Base-by-base conservation (phyloP, 2,113 vertebrate genomes). In the Heliornis fulica region DNA sequence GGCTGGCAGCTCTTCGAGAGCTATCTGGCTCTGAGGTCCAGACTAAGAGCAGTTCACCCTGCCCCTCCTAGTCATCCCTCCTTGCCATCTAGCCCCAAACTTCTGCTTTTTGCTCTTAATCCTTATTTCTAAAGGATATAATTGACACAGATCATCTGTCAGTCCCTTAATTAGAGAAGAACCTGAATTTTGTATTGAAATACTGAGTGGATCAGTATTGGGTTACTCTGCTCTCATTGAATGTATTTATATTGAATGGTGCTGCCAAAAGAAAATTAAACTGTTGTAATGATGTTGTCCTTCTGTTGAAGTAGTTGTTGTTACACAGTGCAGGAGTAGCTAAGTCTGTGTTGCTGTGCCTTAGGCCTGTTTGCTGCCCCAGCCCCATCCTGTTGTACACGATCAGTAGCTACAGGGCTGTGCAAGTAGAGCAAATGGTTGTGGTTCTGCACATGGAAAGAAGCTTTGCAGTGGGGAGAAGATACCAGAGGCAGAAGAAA, bases 301-400 rank as follows among this genome's bases (percentile, higher is more conserved):
- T 2, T 79, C 34, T 34, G 0, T 23, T 60, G 4, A 5, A 54
- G 3, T 0, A 5, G 41, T 4, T 32, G 38, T 14, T 32, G 48
- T 2, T 28, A 13, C 11, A 5, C 13, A 2, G 61, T 1, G 36
- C 10, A 13, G 75, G n/a, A 7, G 1, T 11, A 11, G 78, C 31
- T 25, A 15, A 43, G 46, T 46, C 61, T 8, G 0, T 19, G 6
- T 1, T 2, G 0, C 63, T 38, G 46, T 32, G 80, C 54, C 45
- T 6, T 9, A 2, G 65, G 14, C 64, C 31, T 72, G 3, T 9
- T 41, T 61, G 0, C 23, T 41, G 72, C 16, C 53, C 57, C 19
- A 2, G 22, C 2, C 31, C 74, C 36, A 2, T 8, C 10, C 4
- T 1, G 0, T 0, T 13, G 63, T 23, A 20, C 53, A 2, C 36